These are phyloP conservation scores for Odontomyia ornata DNA, from an alignment of 2,888 invertebrate species.

Conservation along the genomic window DNA sequence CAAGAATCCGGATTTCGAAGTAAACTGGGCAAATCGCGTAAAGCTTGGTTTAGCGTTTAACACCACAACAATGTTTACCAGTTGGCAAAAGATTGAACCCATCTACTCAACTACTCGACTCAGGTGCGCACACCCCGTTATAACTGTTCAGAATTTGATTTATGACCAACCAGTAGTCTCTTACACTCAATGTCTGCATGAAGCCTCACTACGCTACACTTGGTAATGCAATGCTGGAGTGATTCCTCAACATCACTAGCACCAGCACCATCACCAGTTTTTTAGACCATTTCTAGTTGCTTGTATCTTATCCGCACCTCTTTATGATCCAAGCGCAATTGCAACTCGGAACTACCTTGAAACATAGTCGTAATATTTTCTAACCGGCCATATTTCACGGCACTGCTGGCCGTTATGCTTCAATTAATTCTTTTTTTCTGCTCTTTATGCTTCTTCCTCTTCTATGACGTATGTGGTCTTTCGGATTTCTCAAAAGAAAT, in stretches of 20 bases:
- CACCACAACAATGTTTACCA: neutral
- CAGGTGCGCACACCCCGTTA: slow-evolving; percentile 41
- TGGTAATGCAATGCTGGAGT: neutral
- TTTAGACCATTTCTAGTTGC: neutral
- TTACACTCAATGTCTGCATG: neutral
- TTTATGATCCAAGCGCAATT: neutral
- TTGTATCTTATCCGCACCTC: slow-evolving; percentile 10
- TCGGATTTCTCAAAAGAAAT: neutral
- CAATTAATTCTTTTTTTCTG: slow-evolving; percentile 26
- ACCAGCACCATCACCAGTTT: neutral
- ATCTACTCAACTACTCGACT: slow-evolving; percentile 8
- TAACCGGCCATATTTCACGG: slow-evolving; percentile 41
- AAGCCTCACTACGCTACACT: neutral
- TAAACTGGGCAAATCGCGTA: neutral
- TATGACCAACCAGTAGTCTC: slow-evolving; percentile 4
- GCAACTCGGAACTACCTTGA: slow-evolving; percentile 32
- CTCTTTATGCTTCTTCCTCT: neutral
- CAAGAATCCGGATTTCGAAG: neutral
- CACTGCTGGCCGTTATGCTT: slow-evolving; percentile 34
- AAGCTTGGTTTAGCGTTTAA: neutral
- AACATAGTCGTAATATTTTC: slow-evolving; percentile 35
- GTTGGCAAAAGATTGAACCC: neutral
- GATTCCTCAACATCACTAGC: neutral
- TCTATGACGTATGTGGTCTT: neutral
- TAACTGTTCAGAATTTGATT: slow-evolving; percentile 39